phyloP scores from a whole-genome alignment of 2,888 invertebrate species.

The Sepiola atlantica region DNA sequence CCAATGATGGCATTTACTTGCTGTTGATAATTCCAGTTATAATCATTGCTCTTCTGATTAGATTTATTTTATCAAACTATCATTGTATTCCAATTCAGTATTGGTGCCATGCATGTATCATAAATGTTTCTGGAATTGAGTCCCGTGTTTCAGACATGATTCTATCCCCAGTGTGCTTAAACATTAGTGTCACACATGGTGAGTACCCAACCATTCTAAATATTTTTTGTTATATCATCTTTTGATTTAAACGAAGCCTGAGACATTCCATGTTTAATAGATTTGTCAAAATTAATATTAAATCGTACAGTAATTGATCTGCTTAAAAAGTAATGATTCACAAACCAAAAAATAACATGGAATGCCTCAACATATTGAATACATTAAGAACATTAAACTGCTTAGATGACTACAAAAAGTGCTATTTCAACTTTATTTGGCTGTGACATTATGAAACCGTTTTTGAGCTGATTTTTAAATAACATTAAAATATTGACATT shows the following conservation, averaged over 20 bases:
- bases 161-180: constrained; percentile 37
- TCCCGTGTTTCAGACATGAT: constrained; percentile 42
- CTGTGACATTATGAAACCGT: neutral
- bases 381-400: neutral
- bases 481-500: neutral
- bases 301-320: neutral
- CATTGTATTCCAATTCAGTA: constrained; percentile 43
- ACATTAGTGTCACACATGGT: constrained; percentile 45
- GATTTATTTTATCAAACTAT: neutral
- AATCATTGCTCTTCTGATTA: neutral
- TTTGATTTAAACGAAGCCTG: neutral
- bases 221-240: constrained; percentile 38
- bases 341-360: neutral
- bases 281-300: neutral
- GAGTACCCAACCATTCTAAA: constrained; percentile 46
- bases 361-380: constrained; percentile 32
- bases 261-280: neutral
- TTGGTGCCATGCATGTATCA: constrained; percentile 40
- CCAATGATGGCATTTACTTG: neutral
- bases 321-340: neutral
- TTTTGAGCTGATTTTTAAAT: neutral
- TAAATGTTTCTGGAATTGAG: constrained; percentile 45
- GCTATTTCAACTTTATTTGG: neutral
- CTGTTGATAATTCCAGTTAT: neutral
- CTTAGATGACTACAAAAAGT: neutral